These are phyloP conservation scores for Rafetus swinhoei DNA, from an alignment of 2,113 vertebrate species.

Conservation along the genomic window DNA sequence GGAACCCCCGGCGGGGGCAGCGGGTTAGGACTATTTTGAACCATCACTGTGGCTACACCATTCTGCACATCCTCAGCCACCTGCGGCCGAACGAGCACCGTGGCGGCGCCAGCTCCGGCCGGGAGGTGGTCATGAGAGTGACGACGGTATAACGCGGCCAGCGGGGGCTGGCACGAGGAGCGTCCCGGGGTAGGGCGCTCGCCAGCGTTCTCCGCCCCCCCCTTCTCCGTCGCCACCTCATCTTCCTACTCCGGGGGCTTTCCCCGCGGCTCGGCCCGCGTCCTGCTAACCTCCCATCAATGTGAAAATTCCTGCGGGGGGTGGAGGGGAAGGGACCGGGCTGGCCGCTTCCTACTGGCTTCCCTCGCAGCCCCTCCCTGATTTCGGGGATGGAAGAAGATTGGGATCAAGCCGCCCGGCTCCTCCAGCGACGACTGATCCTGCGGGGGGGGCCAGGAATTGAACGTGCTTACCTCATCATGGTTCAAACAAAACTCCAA, in stretches of 20 bases:
- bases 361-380: background rate
- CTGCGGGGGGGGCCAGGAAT: conserved; percentile 23
- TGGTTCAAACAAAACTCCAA: conserved; percentile 38
- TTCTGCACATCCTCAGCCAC: conserved; percentile 93
- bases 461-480: conserved; percentile 59
- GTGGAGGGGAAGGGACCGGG: background rate
- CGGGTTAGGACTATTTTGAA: conserved; percentile 93
- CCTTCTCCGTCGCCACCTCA: background rate
- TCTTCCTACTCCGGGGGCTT: background rate
- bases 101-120: conserved; percentile 83
- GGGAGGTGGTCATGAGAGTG: conserved; percentile 95
- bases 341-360: background rate
- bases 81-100: conserved; percentile 89
- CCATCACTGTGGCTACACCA: conserved; percentile 95
- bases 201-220: background rate
- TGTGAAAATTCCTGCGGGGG: conserved; percentile 23
- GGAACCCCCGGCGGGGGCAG: conserved; percentile 82
- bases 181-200: background rate
- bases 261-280: background rate
- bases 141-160: conserved; percentile 88
- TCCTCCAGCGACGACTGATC: background rate
- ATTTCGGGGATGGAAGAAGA: background rate
- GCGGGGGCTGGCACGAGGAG: background rate
- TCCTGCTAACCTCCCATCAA: conserved; percentile 33
- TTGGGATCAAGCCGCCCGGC: background rate